phyloP scores from a whole-genome alignment of 2,797 vertebrate species.

The Neostethus bicornis region DNA sequence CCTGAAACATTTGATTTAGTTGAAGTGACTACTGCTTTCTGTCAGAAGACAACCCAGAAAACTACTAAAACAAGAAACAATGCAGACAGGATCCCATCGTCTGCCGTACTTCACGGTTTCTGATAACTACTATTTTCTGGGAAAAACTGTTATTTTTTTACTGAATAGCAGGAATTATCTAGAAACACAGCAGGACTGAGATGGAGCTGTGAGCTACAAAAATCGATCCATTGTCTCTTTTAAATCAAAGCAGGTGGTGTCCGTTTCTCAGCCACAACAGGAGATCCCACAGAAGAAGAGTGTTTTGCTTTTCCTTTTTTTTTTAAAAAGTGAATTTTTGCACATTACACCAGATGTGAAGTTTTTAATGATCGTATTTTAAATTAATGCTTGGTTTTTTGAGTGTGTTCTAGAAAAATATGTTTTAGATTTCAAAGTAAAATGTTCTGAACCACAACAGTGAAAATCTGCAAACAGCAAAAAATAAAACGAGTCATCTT shows the following conservation, averaged over 20 bases:
- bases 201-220: constrained; percentile 2
- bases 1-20: not conserved
- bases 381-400: too few species aligned
- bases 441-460: too few species aligned
- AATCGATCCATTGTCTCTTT: constrained; percentile 1
- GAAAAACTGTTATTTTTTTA: not conserved
- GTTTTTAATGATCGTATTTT: not conserved
- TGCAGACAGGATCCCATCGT: not conserved
- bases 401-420: too few species aligned
- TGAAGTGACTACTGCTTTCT: not conserved
- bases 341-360: not conserved
- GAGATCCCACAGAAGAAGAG: not conserved
- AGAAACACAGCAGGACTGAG: not conserved
- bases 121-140: not conserved
- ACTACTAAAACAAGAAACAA: not conserved
- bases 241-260: not conserved
- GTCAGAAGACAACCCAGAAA: not conserved
- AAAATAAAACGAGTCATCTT: too few species aligned
- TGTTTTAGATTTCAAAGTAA: too few species aligned
- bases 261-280: not conserved
- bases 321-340: not conserved
- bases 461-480: too few species aligned
- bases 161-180: not conserved
- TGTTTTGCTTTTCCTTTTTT: not conserved
- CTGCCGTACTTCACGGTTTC: not conserved